A percentile compares a stretch with the other conserved stretches of the same genome.
These are phyloP conservation scores for Drosophila ercepeae DNA, from an alignment of 1,140 invertebrate species.

Conservation along the genomic window DNA sequence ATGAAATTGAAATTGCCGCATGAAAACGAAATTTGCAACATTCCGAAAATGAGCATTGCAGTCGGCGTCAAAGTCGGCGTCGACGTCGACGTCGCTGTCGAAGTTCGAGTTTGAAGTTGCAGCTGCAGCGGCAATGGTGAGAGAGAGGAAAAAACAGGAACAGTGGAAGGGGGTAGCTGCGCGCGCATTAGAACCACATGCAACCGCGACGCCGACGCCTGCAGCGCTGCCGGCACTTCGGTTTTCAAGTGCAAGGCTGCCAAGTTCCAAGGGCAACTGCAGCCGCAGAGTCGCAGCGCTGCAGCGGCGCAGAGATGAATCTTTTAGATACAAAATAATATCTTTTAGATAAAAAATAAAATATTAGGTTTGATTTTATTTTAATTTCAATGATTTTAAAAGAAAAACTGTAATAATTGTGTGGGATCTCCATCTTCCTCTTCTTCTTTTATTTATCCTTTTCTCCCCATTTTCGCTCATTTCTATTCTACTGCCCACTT, in stretches of 20 bases:
- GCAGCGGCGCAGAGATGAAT: conserved; percentile 38
- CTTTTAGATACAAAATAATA: too few relatives aligned
- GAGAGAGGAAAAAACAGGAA: not conserved
- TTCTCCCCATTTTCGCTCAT: not conserved
- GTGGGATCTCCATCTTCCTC: not conserved
- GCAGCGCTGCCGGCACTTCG: conserved; percentile 31
- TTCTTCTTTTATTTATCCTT: not conserved
- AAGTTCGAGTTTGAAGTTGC: conserved; percentile 27
- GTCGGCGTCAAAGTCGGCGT: conserved; percentile 24
- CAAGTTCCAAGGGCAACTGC: conserved; percentile 78
- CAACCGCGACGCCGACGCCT: conserved; percentile 24
- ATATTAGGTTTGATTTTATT: too few relatives aligned
- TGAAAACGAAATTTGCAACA: conserved; percentile 81
- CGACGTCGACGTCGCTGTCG: conserved; percentile 6
- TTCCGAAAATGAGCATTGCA: conserved; percentile 54
- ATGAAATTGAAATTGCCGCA: conserved; percentile 79
- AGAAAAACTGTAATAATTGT: not conserved
- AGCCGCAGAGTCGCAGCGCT: conserved; percentile 47
- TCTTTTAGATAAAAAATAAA: too few relatives aligned
- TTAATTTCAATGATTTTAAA: too few relatives aligned
- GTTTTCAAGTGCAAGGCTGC: conserved; percentile 77
- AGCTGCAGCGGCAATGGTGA: conserved; percentile 8
- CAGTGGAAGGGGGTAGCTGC: conserved; percentile 9
- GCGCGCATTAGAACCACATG: conserved; percentile 56
- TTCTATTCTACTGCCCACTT: conserved; percentile 56